phyloP scores from a whole-genome alignment of 1,140 invertebrate genomes.

The Kradibia gibbosae region DNA sequence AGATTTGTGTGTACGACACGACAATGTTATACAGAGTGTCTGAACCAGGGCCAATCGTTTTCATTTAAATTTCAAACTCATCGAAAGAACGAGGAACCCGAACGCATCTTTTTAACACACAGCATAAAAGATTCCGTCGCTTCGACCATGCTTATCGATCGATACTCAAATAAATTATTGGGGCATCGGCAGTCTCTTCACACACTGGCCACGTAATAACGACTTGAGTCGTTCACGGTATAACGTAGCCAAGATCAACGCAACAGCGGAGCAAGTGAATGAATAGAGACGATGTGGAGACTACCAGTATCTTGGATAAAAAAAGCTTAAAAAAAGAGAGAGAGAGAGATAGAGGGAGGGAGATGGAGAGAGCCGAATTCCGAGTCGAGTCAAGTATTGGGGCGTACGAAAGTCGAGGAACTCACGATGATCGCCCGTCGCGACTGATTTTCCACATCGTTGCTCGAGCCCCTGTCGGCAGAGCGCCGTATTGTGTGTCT shows the following conservation, averaged over 20 bases:
- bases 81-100: not conserved
- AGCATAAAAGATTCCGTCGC: not conserved
- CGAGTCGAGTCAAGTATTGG: too few species aligned
- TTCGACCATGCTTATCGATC: not conserved
- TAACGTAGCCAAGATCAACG: not conserved
- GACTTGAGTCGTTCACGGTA: not conserved
- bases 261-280: not conserved
- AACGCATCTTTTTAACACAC: not conserved
- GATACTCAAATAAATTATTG: not conserved
- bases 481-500: slow-evolving; percentile 47
- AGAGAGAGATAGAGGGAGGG: not conserved
- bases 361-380: not conserved
- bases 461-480: slow-evolving; percentile 50
- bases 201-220: not conserved
- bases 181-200: not conserved
- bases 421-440: slow-evolving; percentile 55
- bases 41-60: not conserved
- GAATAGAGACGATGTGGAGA: too few species aligned
- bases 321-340: not conserved
- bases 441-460: slow-evolving; percentile 58
- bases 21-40: too few species aligned
- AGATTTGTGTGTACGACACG: too few species aligned
- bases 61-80: not conserved
- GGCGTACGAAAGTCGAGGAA: not conserved
- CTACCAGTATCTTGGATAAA: not conserved